Conservation (phyloP, 2,113 vertebrate genomes). For the Tragulus kanchil region DNA sequence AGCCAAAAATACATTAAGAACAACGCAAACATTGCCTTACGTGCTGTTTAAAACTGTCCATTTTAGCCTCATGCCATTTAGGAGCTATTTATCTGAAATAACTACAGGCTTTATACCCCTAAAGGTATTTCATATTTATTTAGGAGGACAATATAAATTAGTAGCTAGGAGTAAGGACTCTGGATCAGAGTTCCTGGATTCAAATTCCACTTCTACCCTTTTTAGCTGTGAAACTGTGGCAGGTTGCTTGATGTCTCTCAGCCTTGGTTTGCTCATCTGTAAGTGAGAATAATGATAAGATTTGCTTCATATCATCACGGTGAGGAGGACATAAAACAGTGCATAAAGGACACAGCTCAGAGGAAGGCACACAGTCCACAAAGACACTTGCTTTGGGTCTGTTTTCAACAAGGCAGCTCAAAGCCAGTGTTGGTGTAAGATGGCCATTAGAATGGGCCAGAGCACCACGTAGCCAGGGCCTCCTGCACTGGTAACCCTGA, state of each 20-base stretch:
- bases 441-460: rapidly evolving
- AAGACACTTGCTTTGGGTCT: neutral
- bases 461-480: neutral
- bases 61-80: neutral
- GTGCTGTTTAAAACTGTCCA: neutral
- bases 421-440: neutral
- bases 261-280: neutral
- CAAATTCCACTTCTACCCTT: neutral
- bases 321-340: neutral
- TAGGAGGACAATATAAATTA: neutral
- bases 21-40: neutral
- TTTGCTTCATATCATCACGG: neutral
- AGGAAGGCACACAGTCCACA: neutral
- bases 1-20: neutral
- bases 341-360: neutral
- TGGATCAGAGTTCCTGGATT: neutral
- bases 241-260: neutral
- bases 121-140: neutral
- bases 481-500: neutral
- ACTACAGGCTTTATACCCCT: neutral
- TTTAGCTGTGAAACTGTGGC: neutral
- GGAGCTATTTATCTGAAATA: neutral
- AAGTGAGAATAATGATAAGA: neutral
- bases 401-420: neutral
- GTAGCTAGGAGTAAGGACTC: neutral